These are phyloP conservation scores for Rhincodon typus DNA, from an alignment of 2,797 vertebrate species.

Conservation along the genomic window DNA sequence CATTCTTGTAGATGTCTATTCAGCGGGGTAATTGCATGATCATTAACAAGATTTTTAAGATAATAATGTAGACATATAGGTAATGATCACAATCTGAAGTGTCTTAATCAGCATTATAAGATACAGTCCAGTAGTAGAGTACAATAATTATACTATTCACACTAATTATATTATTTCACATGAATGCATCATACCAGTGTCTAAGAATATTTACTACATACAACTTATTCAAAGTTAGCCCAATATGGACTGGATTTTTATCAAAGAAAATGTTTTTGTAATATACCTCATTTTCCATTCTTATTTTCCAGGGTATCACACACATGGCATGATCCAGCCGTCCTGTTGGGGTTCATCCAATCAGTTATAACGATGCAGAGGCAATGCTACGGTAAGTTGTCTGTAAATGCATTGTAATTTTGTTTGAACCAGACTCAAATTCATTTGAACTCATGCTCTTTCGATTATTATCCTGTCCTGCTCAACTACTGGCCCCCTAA, in stretches of 20 bases:
- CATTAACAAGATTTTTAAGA: not conserved
- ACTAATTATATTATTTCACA: not conserved
- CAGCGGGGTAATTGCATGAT: not conserved
- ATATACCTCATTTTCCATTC: conserved; percentile 33
- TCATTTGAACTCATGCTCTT: not conserved
- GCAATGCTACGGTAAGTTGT: conserved; percentile 67
- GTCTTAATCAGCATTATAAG: not conserved
- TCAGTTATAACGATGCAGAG: conserved; percentile 79
- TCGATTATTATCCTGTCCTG: not conserved
- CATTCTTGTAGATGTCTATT: not conserved
- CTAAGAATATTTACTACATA: not conserved
- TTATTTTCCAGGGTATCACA: too few relatives aligned
- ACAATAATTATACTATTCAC: not conserved
- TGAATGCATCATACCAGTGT: not conserved
- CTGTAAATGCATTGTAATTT: not conserved
- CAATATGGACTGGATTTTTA: not conserved
- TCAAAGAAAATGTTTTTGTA: not conserved
- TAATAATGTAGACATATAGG: not conserved
- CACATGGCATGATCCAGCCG: too few relatives aligned
- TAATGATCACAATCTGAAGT: not conserved
- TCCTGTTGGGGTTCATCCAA: too few relatives aligned
- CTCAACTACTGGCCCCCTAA: not conserved
- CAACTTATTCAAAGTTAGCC: not conserved
- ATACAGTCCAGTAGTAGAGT: not conserved
- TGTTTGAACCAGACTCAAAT: not conserved